These are phyloP conservation scores for Clarias magur DNA, from an alignment of 2,113 vertebrate species.

Conservation along the genomic window DNA sequence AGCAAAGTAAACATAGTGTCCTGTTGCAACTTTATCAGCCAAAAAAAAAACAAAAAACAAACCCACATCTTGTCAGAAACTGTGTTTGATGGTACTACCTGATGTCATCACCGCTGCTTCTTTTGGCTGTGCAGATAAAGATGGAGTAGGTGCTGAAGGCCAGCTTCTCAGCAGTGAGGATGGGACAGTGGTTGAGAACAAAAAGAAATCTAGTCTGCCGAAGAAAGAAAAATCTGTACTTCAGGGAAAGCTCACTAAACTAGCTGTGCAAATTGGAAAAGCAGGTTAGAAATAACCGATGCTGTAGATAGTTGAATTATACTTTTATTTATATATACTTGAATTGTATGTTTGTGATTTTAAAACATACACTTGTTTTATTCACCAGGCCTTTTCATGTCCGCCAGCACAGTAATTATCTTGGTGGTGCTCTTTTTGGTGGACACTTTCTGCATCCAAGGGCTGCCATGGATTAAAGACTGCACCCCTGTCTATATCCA, in stretches of 20 bases:
- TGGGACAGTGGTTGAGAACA: constrained; percentile 80
- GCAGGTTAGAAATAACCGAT: constrained; percentile 78
- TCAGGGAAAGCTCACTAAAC: constrained; percentile 95
- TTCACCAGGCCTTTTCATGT: constrained; percentile 89
- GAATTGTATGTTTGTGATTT: background rate
- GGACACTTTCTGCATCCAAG: constrained; percentile 92
- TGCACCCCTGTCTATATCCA: constrained; percentile 95
- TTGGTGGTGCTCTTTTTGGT: constrained; percentile 91
- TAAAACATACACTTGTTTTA: constrained; percentile 22
- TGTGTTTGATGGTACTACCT: background rate
- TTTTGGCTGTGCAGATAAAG: constrained; percentile 74
- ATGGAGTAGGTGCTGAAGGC: constrained; percentile 88
- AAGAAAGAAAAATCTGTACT: constrained; percentile 99
- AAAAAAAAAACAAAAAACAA: background rate
- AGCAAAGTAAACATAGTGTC: background rate
- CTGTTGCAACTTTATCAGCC: background rate
- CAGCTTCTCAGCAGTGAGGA: constrained; percentile 90
- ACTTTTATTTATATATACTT: background rate
- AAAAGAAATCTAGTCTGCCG: constrained; percentile 86
- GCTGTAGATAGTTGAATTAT: background rate
- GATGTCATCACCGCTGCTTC: constrained; percentile 59
- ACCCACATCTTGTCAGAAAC: background rate
- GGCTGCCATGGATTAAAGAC: constrained; percentile 81
- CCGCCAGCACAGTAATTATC: constrained; percentile 91
- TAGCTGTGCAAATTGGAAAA: constrained; percentile 98